Conservation (phyloP, 2,797 vertebrate species). For the Eidolon dupreanum region DNA sequence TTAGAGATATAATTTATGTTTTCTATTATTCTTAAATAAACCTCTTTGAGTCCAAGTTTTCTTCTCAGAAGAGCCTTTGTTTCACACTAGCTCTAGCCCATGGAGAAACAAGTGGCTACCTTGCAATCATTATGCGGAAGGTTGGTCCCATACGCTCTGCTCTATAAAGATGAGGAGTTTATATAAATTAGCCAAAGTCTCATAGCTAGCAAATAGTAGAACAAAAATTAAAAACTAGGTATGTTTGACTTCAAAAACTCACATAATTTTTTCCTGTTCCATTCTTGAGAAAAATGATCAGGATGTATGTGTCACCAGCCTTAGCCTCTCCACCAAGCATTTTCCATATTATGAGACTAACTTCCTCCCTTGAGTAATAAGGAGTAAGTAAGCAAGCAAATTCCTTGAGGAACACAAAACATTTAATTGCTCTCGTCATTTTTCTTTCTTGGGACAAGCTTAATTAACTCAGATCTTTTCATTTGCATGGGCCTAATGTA, state of each 20-base stretch:
- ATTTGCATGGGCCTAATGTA: slow-evolving; percentile 72
- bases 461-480: slow-evolving; percentile 80
- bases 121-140: background rate
- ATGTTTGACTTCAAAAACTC: background rate
- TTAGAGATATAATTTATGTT: background rate
- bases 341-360: slow-evolving; percentile 67
- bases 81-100: background rate
- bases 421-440: slow-evolving; percentile 72
- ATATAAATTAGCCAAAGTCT: background rate
- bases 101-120: background rate
- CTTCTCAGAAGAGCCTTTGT: background rate
- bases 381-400: slow-evolving; percentile 71
- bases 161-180: background rate
- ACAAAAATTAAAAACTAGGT: background rate
- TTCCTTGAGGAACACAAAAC: slow-evolving; percentile 71
- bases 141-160: background rate
- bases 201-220: background rate
- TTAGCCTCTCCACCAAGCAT: slow-evolving; percentile 21
- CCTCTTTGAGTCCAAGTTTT: background rate
- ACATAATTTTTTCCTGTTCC: background rate
- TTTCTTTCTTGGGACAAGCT: slow-evolving; percentile 63
- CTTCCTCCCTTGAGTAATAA: slow-evolving; percentile 54
- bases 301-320: slow-evolving; percentile 60
- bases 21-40: background rate
- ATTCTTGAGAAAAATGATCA: slow-evolving; percentile 4